phyloP scores from a whole-genome alignment of 2,888 invertebrate genomes.

The Lobophora halterata region DNA sequence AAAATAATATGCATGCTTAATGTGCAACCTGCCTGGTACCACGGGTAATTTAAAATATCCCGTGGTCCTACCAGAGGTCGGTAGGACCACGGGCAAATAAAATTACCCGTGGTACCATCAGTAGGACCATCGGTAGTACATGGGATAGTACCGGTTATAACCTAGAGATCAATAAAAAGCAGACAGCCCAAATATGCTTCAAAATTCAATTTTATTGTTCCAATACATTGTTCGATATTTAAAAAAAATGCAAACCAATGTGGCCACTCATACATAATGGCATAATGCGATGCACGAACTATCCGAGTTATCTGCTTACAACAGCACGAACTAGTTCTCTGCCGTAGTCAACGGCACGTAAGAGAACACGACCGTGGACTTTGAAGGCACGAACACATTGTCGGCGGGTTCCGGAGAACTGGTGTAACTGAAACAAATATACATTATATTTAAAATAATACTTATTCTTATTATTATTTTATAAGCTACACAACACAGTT shows the following conservation, averaged over 20 bases:
- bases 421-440: constrained; percentile 78
- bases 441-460: too few species aligned
- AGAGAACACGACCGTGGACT: constrained; percentile 84
- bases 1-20: too few species aligned
- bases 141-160: too few species aligned
- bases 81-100: too few species aligned
- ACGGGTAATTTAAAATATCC: too few species aligned
- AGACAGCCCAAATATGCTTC: constrained; percentile 32
- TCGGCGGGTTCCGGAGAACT: constrained; percentile 61
- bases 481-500: too few species aligned
- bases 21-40: too few species aligned
- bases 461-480: too few species aligned
- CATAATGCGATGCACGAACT: constrained; percentile 25
- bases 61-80: too few species aligned
- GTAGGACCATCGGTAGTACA: not conserved
- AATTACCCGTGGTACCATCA: too few species aligned
- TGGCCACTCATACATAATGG: constrained; percentile 23
- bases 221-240: constrained; percentile 15
- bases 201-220: constrained; percentile 30
- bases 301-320: not conserved
- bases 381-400: constrained; percentile 80
- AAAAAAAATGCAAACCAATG: constrained; percentile 26
- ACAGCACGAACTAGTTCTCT: constrained; percentile 39
- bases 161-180: too few species aligned
- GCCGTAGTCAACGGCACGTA: constrained; percentile 81